Evolutionary conservation across 2,113 vertebrate genomes (phyloP).

Genomic region (Rhombomys opimus): DNA sequence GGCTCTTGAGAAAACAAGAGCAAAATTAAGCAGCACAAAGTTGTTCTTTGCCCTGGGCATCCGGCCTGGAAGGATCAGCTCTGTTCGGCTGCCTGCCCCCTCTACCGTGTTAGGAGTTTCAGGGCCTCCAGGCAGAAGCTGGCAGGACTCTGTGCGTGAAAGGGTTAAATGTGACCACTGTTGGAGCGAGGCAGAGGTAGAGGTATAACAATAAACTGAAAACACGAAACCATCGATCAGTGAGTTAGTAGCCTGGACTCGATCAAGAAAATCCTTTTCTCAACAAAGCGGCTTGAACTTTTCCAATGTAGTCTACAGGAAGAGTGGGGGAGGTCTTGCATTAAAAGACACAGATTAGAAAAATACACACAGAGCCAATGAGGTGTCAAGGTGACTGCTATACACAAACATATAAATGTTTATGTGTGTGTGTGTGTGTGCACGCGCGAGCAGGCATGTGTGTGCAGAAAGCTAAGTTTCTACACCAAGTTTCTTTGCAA

Average conservation of each 20-base stretch:
- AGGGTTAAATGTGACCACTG: not conserved
- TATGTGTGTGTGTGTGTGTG: not conserved
- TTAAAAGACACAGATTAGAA: slow-evolving; percentile 11
- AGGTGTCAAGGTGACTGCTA: not conserved
- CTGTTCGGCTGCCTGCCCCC: not conserved
- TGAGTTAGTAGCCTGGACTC: not conserved
- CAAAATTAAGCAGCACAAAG: not conserved
- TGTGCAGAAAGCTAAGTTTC: not conserved
- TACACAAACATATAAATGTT: not conserved
- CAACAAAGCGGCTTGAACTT: not conserved
- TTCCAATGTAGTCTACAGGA: not conserved
- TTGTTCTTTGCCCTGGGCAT: not conserved
- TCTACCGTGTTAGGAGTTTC: not conserved
- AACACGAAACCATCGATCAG: not conserved
- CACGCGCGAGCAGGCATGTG: not conserved
- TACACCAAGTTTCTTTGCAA: slow-evolving; percentile 33
- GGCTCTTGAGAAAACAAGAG: slow-evolving; percentile 12
- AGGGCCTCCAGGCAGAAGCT: not conserved
- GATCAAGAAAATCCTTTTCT: slow-evolving; percentile 25
- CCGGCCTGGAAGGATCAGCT: not conserved
- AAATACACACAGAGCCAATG: not conserved
- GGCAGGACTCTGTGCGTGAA: not conserved
- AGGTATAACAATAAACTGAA: not conserved
- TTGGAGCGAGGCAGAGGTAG: not conserved
- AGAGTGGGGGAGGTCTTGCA: not conserved